Evolutionary conservation across 2,113 vertebrate genomes (phyloP).

Genomic region (Limnothrissa miodon): DNA sequence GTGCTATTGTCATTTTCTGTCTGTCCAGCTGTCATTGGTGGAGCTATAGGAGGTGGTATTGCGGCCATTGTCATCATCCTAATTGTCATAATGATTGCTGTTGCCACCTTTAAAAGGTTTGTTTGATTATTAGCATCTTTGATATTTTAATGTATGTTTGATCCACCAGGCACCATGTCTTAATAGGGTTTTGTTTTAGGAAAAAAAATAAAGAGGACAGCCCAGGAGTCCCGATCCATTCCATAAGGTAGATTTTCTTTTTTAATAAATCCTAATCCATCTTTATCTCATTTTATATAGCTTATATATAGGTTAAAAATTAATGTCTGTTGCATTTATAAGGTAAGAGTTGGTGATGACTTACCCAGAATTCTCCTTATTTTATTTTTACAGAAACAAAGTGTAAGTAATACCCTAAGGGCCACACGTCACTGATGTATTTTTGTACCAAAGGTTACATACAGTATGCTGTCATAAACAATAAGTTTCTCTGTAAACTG

Average conservation of each 20-base stretch:
- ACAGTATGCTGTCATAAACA: too few species aligned
- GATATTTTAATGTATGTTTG: background rate
- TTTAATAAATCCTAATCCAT: too few species aligned
- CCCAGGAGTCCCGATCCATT: constrained; percentile 65
- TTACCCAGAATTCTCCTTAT: background rate
- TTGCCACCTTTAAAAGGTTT: background rate
- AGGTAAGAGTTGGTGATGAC: background rate
- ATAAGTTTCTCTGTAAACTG: background rate
- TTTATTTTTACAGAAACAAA: constrained; percentile 57
- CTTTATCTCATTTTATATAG: background rate
- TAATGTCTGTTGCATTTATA: background rate
- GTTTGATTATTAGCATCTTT: background rate
- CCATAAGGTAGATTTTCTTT: constrained; percentile 58
- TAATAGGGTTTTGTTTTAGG: constrained; percentile 18
- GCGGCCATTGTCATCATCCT: constrained; percentile 67
- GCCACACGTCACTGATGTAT: background rate
- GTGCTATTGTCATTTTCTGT: background rate
- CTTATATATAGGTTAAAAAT: background rate
- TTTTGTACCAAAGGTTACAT: background rate
- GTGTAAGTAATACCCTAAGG: constrained; percentile 59
- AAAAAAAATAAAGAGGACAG: constrained; percentile 53
- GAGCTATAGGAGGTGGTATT: constrained; percentile 74
- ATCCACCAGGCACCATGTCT: background rate
- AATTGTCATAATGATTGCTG: constrained; percentile 48
- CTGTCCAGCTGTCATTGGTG: constrained; percentile 64